phyloP scores from a whole-genome alignment of 1,140 invertebrate species.

The Coboldia fuscipes region DNA sequence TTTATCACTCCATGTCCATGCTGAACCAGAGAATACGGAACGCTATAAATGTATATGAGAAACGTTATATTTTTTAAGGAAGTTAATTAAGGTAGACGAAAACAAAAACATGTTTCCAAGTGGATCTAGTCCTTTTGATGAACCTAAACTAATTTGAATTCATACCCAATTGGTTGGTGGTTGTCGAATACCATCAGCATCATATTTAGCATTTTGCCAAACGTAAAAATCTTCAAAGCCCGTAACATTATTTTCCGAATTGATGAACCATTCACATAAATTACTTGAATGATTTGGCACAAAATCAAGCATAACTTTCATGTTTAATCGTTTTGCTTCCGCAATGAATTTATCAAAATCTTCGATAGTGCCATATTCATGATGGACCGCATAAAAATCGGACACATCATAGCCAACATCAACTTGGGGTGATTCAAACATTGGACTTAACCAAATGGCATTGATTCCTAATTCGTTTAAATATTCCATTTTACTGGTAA shows the following conservation, averaged over 20 bases:
- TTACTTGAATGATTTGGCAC: constrained; percentile 55
- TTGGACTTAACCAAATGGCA: constrained; percentile 26
- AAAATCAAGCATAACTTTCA: constrained; percentile 64
- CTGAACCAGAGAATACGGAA: constrained; percentile 29
- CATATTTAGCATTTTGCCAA: too few relatives aligned
- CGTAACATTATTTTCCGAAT: neutral
- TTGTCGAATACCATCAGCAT: constrained; percentile 17
- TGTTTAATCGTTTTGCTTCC: constrained; percentile 32
- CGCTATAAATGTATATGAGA: too few relatives aligned
- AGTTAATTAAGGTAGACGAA: too few relatives aligned
- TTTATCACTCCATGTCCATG: constrained; percentile 35
- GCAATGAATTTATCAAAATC: constrained; percentile 44
- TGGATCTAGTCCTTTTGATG: too few relatives aligned
- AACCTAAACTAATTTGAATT: too few relatives aligned
- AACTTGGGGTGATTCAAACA: constrained; percentile 24
- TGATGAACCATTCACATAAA: neutral
- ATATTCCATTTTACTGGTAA: constrained; percentile 29
- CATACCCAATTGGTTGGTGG: constrained; percentile 63
- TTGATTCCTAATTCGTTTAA: constrained; percentile 33
- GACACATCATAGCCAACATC: constrained; percentile 46
- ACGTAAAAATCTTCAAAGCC: constrained; percentile 14
- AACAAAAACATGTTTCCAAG: too few relatives aligned
- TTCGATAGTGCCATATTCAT: constrained; percentile 43
- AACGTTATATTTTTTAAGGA: too few relatives aligned
- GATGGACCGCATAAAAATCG: constrained; percentile 35